Percentiles rank a stretch among this genome's conserved stretches.
phyloP scores from a whole-genome alignment of 92 coral and sea anemone genomes.

The Isaurus tuberculatus region DNA sequence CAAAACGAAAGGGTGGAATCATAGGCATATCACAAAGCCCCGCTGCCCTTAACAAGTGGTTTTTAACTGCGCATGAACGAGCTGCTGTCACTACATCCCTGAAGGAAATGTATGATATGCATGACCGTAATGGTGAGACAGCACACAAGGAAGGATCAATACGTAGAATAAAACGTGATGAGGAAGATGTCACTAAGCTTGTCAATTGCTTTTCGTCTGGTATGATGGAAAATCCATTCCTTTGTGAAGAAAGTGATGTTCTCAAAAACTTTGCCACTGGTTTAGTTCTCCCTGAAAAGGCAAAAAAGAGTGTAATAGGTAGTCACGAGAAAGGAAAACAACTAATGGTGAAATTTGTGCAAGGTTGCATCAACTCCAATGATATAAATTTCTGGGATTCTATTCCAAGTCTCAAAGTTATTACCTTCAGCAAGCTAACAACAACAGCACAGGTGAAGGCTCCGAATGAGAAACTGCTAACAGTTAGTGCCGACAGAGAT shows the following conservation, averaged over 20 bases:
- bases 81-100: conserved; percentile 53
- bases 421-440: conserved; percentile 10
- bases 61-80: conserved; percentile 51
- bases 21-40: conserved; percentile 49
- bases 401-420: conserved; percentile 26
- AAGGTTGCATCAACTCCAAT: not conserved
- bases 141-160: conserved; percentile 47
- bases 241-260: conserved; percentile 1
- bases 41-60: conserved; percentile 57
- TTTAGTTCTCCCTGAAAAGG: conserved; percentile 48
- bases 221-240: conserved; percentile 24
- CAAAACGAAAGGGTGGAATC: conserved; percentile 52
- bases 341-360: not conserved
- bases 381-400: conserved; percentile 25
- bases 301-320: conserved; percentile 8
- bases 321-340: not conserved
- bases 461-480: conserved; percentile 10
- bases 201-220: conserved; percentile 47
- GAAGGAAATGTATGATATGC: conserved; percentile 50
- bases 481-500: conserved; percentile 13
- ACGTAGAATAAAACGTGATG: conserved; percentile 42
- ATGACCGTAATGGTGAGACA: conserved; percentile 18
- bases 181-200: conserved; percentile 38
- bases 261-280: conserved; percentile 42
- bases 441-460: conserved; percentile 2